Percentiles rank a stretch among this genome's conserved stretches.
Evolutionary conservation across 2,888 invertebrate genomes (phyloP).

Genomic region (Muschampia plurimacula): DNA sequence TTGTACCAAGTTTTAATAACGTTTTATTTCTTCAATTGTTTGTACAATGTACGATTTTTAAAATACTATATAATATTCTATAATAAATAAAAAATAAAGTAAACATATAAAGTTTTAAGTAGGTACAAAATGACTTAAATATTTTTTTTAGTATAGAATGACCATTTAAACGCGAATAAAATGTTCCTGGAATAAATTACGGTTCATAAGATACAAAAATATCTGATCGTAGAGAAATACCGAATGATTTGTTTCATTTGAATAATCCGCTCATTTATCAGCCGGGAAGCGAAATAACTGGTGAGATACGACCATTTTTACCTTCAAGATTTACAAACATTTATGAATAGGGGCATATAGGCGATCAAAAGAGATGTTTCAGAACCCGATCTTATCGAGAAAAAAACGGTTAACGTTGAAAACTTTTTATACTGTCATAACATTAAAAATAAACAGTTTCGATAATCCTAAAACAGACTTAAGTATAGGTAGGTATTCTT

Average conservation of each 20-base stretch:
- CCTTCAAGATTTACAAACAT: slow-evolving; percentile 34
- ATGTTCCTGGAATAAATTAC: slow-evolving; percentile 29
- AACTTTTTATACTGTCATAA: neutral
- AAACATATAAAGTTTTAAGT: too few species aligned
- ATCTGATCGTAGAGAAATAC: slow-evolving; percentile 31
- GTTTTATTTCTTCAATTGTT: too few species aligned
- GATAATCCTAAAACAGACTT: neutral
- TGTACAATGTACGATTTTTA: too few species aligned
- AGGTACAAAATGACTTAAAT: neutral
- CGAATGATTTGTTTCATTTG: slow-evolving; percentile 38
- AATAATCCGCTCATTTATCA: slow-evolving; percentile 37
- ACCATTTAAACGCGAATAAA: slow-evolving; percentile 17
- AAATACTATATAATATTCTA: too few species aligned
- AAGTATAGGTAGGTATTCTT: too few species aligned
- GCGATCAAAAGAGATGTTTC: neutral
- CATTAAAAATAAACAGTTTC: neutral
- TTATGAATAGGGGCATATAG: slow-evolving; percentile 15
- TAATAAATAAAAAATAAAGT: too few species aligned
- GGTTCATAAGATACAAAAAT: slow-evolving; percentile 33
- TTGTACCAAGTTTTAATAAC: too few species aligned
- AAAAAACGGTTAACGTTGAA: neutral
- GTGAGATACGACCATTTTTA: slow-evolving; percentile 24
- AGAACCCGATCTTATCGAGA: neutral
- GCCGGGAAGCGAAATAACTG: slow-evolving; percentile 30
- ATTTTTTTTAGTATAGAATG: neutral